Evolutionary conservation across 2,797 vertebrate species (phyloP).

Genomic region (Choloepus didactylus): DNA sequence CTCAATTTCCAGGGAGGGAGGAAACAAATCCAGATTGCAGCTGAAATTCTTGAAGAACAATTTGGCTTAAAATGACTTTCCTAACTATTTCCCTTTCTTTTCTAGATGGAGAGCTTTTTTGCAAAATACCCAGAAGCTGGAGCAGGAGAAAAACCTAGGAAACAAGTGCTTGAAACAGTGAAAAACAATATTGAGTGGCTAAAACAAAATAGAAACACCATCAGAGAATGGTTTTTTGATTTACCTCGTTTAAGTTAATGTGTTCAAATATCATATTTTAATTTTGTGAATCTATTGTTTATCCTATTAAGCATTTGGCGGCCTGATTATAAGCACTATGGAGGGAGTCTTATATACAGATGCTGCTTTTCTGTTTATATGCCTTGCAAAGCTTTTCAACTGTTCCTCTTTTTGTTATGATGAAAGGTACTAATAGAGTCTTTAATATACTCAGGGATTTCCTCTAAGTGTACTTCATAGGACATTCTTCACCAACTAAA

Average conservation of each 20-base stretch:
- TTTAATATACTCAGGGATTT: constrained; percentile 86
- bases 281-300: background rate
- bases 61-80: constrained; percentile 5
- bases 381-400: constrained; percentile 69
- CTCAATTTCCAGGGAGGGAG: background rate
- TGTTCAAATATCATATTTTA: constrained; percentile 1
- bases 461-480: constrained; percentile 80
- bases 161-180: constrained; percentile 94
- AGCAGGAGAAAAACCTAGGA: constrained; percentile 92
- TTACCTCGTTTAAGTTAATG: background rate
- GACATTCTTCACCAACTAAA: constrained; percentile 81
- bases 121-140: constrained; percentile 92
- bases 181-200: constrained; percentile 96
- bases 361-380: constrained; percentile 29
- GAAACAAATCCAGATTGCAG: background rate
- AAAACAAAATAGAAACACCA: constrained; percentile 89
- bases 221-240: constrained; percentile 89
- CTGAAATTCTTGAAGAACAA: constrained; percentile 31
- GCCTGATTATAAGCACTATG: constrained; percentile 43
- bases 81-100: constrained; percentile 68
- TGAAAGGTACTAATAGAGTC: constrained; percentile 75
- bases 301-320: background rate
- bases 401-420: constrained; percentile 76
- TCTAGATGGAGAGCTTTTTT: constrained; percentile 97
- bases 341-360: constrained; percentile 5